These are phyloP conservation scores for Tuberolachnus salignus DNA, from an alignment of 2,888 invertebrate genomes.

Conservation along the genomic window DNA sequence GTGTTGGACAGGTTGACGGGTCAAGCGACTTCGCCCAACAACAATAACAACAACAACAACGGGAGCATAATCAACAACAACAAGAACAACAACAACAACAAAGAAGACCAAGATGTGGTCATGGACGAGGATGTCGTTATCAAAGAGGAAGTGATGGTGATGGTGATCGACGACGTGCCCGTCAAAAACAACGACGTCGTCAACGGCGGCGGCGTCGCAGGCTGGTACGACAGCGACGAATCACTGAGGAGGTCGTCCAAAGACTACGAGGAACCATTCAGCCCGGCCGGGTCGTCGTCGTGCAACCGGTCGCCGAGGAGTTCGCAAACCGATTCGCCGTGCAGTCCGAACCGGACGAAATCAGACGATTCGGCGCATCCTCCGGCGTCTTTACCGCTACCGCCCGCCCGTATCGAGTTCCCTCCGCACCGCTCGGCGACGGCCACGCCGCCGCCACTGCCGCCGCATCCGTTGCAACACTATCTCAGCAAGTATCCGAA, in stretches of 20 bases:
- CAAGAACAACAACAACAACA: conserved; percentile 55
- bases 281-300: conserved; percentile 67
- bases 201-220: conserved; percentile 63
- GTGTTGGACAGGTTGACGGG: conserved; percentile 78
- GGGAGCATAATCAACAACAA: conserved; percentile 62
- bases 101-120: conserved; percentile 14
- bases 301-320: conserved; percentile 65
- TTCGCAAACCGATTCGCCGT: conserved; percentile 63
- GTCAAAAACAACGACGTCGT: conserved; percentile 61
- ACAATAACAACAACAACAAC: conserved; percentile 65
- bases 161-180: conserved; percentile 63
- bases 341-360: conserved; percentile 67
- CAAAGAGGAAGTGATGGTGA: conserved; percentile 59
- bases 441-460: conserved; percentile 60
- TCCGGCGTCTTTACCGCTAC: conserved; percentile 50
- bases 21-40: conserved; percentile 61
- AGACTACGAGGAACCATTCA: conserved; percentile 69
- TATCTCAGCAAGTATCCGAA: conserved; percentile 60
- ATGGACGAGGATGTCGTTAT: conserved; percentile 57
- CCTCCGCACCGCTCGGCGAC: conserved; percentile 59
- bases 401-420: conserved; percentile 44
- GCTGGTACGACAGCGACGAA: conserved; percentile 60
- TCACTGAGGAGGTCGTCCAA: conserved; percentile 62
- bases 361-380: conserved; percentile 58
- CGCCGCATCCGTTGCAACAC: conserved; percentile 58